These are phyloP conservation scores for Sussaba pulchella DNA, from an alignment of 2,888 invertebrate genomes.

Conservation along the genomic window DNA sequence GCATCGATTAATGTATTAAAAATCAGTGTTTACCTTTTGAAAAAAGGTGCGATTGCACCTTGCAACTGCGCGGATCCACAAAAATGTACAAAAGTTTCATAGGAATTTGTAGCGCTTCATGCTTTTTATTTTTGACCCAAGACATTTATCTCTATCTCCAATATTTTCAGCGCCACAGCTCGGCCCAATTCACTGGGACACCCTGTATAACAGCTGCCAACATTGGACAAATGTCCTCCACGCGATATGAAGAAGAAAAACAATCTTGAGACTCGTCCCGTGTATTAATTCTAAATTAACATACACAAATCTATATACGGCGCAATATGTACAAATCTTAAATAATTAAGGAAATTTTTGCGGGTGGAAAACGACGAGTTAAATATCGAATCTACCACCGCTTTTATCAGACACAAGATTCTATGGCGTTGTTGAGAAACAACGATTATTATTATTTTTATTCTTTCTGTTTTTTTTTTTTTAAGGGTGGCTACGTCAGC, in stretches of 20 bases:
- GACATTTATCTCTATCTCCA: no score
- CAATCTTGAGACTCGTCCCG: slow-evolving; percentile 26
- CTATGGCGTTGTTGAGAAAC: slow-evolving; percentile 30
- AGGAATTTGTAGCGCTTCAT: no score
- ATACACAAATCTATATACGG: slow-evolving; percentile 60
- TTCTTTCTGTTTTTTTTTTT: slow-evolving; percentile 13
- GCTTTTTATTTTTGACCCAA: no score
- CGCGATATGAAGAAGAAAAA: background rate
- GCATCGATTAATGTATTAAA: no score
- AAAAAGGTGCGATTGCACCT: no score
- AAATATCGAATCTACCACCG: slow-evolving; percentile 44
- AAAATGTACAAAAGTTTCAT: no score
- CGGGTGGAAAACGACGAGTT: slow-evolving; percentile 42
- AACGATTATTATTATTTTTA: slow-evolving; percentile 30
- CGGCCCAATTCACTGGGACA: no score
- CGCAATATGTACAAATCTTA: slow-evolving; percentile 64
- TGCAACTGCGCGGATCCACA: no score
- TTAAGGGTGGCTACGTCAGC: slow-evolving; percentile 16
- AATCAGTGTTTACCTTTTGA: no score
- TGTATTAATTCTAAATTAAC: slow-evolving; percentile 50
- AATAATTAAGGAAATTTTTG: slow-evolving; percentile 53
- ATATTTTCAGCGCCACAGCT: no score
- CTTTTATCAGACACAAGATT: slow-evolving; percentile 29
- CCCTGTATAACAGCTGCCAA: background rate
- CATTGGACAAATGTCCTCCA: background rate